Evolutionary conservation across 2,113 vertebrate species (phyloP).

Genomic region (Glaucidium brasilianum): DNA sequence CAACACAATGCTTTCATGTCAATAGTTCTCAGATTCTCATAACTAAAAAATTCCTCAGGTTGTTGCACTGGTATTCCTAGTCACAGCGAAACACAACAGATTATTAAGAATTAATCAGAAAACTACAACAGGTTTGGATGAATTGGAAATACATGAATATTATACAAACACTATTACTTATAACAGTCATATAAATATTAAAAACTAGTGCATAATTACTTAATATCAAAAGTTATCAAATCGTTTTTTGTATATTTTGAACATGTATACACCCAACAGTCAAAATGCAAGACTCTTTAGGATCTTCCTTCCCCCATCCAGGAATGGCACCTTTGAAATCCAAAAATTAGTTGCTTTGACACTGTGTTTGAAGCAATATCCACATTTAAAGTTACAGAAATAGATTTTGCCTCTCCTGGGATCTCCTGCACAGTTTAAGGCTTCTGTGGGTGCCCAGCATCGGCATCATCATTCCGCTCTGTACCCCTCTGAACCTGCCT

Average conservation of each 20-base stretch:
- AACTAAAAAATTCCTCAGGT: neutral
- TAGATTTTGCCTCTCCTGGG: neutral
- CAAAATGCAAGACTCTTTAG: neutral
- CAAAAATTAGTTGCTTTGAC: neutral
- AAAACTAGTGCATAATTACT: neutral
- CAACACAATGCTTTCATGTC: neutral
- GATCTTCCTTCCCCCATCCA: neutral
- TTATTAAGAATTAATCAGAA: neutral
- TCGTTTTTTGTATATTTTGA: neutral
- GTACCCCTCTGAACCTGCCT: neutral
- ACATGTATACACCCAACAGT: neutral
- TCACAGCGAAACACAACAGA: neutral
- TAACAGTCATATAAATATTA: neutral
- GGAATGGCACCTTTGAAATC: neutral
- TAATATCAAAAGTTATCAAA: neutral
- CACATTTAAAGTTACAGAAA: neutral
- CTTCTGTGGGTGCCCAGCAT: neutral
- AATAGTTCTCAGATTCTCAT: neutral
- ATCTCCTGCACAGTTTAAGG: neutral
- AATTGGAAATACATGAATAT: neutral
- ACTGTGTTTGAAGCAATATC: neutral
- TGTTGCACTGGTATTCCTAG: neutral
- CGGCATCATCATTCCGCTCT: neutral
- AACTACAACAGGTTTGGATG: neutral
- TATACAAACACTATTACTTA: neutral